phyloP scores from a whole-genome alignment of 2,888 invertebrate genomes.

The Coelopa pilipes region DNA sequence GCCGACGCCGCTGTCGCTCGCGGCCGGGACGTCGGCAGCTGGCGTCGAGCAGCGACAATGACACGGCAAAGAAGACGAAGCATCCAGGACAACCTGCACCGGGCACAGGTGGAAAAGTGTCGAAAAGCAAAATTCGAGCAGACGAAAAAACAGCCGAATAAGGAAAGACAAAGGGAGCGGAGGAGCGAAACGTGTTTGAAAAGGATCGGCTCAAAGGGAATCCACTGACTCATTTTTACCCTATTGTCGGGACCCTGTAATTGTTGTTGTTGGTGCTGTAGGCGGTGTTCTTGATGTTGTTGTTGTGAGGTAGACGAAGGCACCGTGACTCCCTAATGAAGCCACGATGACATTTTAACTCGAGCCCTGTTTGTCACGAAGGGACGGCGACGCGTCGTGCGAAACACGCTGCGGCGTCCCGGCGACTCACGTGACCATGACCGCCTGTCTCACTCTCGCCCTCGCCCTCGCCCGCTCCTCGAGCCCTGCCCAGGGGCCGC shows the following conservation, averaged over 20 bases:
- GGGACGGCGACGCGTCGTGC: neutral
- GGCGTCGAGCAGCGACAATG: constrained; percentile 12
- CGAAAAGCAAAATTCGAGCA: neutral
- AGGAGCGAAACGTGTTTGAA: neutral
- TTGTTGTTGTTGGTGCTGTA: constrained; percentile 6
- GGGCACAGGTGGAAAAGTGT: neutral
- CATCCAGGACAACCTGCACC: neutral
- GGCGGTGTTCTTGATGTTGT: neutral
- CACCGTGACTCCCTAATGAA: constrained; percentile 38
- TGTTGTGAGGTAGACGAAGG: too few species aligned
- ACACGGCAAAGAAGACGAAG: neutral
- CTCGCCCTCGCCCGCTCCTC: neutral
- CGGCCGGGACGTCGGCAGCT: too few species aligned
- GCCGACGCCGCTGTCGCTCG: too few species aligned
- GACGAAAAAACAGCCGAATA: neutral
- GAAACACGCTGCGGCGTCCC: neutral
- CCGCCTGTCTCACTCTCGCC: neutral
- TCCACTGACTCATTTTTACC: constrained; percentile 2
- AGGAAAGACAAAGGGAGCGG: neutral
- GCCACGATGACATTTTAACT: constrained; percentile 49
- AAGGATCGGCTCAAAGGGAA: neutral
- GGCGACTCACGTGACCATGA: neutral
- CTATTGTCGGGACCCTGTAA: neutral
- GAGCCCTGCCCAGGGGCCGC: too few species aligned
- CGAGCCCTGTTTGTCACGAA: constrained; percentile 24